Evolutionary conservation across 2,113 vertebrate genomes (phyloP).

Genomic region (Mystacornis crossleyi): DNA sequence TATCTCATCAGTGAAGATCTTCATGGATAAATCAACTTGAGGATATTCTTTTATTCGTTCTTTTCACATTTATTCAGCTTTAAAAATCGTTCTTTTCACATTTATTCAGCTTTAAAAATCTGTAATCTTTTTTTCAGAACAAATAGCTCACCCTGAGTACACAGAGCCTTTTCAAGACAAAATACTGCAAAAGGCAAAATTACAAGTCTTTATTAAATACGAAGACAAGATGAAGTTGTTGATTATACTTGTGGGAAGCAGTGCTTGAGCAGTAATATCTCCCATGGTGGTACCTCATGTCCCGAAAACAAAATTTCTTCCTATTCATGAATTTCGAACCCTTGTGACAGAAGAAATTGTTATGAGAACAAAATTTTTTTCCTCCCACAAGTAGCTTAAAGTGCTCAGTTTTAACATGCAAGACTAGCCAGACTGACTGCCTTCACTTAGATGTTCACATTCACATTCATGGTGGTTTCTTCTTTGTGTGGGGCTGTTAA

Average conservation of each 20-base stretch:
- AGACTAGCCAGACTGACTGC: background rate
- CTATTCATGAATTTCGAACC: background rate
- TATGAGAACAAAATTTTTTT: background rate
- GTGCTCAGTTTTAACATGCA: background rate
- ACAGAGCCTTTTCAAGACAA: background rate
- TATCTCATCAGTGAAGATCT: background rate
- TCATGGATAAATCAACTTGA: background rate
- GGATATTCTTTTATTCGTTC: background rate
- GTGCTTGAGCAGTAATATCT: background rate
- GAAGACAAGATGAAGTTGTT: background rate
- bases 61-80: background rate
- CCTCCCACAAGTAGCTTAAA: background rate
- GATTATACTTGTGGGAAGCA: background rate
- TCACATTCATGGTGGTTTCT: background rate
- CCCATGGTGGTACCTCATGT: background rate
- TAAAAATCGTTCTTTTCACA: background rate
- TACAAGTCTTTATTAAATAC: background rate
- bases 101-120: background rate
- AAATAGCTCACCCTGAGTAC: background rate
- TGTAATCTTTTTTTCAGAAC: background rate
- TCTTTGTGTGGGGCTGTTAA: background rate
- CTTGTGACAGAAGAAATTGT: background rate
- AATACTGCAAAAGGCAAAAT: background rate
- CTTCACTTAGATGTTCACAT: background rate
- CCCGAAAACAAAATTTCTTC: background rate